Evolutionary conservation across 2,113 vertebrate species (phyloP).

Genomic region (Eulacestoma nigropectus): DNA sequence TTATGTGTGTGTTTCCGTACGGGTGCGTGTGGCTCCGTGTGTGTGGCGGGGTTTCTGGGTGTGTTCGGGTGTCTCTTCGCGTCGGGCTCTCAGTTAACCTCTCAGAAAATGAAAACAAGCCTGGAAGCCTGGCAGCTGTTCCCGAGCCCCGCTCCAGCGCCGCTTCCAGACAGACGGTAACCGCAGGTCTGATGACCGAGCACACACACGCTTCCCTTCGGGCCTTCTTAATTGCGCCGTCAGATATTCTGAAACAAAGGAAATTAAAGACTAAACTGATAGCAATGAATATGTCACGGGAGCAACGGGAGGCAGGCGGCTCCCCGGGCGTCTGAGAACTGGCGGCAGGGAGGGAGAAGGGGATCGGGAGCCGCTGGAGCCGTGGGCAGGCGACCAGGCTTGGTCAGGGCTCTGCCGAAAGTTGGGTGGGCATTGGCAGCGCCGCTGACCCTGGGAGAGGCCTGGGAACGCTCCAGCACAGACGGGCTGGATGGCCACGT

Average conservation of each 20-base stretch:
- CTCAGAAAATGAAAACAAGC: slow-evolving; percentile 33
- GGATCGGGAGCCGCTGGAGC: fast-evolving
- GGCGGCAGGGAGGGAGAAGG: neutral
- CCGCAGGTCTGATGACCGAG: slow-evolving; percentile 41
- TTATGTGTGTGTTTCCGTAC: neutral
- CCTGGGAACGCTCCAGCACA: slow-evolving; percentile 4
- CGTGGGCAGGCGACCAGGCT: neutral
- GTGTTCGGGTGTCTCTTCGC: neutral
- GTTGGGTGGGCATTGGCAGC: slow-evolving; percentile 27
- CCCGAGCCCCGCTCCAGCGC: neutral
- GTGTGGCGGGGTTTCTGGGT: neutral
- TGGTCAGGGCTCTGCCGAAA: neutral
- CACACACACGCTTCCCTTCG: slow-evolving; percentile 7
- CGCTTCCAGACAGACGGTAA: slow-evolving; percentile 29
- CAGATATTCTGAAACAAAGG: slow-evolving; percentile 25
- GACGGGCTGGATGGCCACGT: neutral
- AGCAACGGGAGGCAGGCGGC: neutral
- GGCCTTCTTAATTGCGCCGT: neutral
- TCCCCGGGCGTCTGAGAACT: neutral
- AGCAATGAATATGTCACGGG: slow-evolving; percentile 11
- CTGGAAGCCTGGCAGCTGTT: slow-evolving; percentile 40
- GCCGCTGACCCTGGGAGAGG: neutral
- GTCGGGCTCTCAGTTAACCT: neutral
- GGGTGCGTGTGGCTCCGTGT: slow-evolving; percentile 32
- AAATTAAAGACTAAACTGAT: slow-evolving; percentile 9